These are phyloP conservation scores for Phoxinus dragarum DNA, from an alignment of 2,797 vertebrate genomes.

Conservation along the genomic window DNA sequence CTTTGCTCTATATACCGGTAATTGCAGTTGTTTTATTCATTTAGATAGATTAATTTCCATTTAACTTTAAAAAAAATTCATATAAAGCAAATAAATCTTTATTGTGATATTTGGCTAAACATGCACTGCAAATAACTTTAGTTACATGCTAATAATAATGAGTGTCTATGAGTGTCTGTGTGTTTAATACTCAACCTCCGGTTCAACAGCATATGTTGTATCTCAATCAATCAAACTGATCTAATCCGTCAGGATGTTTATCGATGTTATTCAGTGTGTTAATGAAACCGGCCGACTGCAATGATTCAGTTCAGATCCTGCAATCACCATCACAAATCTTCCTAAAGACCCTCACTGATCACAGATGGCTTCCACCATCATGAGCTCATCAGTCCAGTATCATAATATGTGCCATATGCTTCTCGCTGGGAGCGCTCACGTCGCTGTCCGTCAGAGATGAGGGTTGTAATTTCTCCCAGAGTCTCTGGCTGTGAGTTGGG, in stretches of 20 bases:
- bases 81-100: too few species aligned
- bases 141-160: not conserved
- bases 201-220: not conserved
- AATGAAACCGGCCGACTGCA: not conserved
- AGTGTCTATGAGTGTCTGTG: not conserved
- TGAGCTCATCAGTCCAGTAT: slow-evolving; percentile 19
- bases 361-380: slow-evolving; percentile 31
- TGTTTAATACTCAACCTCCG: not conserved
- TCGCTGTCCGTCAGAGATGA: slow-evolving; percentile 20
- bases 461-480: not conserved
- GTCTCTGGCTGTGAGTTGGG: slow-evolving; percentile 15
- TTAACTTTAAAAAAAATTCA: too few species aligned
- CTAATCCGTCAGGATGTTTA: slow-evolving; percentile 12
- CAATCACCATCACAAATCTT: slow-evolving; percentile 55
- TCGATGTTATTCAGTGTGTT: not conserved
- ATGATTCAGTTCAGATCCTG: not conserved
- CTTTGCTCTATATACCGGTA: not conserved
- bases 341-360: slow-evolving; percentile 52
- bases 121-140: not conserved
- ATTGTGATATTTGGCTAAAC: not conserved
- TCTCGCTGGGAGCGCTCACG: not conserved
- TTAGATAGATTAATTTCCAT: not conserved
- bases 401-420: slow-evolving; percentile 32
- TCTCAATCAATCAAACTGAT: not conserved
- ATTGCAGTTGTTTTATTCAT: not conserved